Base-by-base conservation (phyloP, 2,797 vertebrate species). In the Ptychobarbus kaznakovi region DNA sequence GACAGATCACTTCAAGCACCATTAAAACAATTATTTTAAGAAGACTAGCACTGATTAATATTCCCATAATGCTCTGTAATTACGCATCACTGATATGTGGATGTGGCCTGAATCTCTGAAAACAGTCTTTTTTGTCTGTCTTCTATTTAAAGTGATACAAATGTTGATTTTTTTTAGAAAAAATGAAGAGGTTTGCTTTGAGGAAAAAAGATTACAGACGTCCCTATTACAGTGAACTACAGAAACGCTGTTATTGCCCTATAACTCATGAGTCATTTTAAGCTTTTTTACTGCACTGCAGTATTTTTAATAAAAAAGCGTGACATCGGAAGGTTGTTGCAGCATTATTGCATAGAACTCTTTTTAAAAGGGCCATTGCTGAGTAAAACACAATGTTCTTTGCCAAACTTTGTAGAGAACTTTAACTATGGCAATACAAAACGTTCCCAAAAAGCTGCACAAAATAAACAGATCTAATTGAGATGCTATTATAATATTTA, bases 21-120 rank as follows among this genome's bases (percentile, higher is more conserved):
- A 84, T 84, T 84, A 84, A 79, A 84, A 70, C 61, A 79, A 68
- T 82, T 77, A 88, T 74, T 63, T 56, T 61, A 83, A 87, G 79
- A 81, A 88, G 84, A 88, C 84, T n/a, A 76, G 65, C 49, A 4
- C 63, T 84, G 83, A 84, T 84, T 84, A 79, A 79, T 84, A 84
- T 84, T 79, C 65, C 75, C 82, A 86, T 46, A 70, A 84, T 70
- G 65, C 65, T 70, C 75, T 61, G 75, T 56, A 84, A 79, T 84
- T 84, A 78, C 32, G 6, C 65, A 84, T 70, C 40, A 58, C 65
- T 84, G 83, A 84, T 84, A 79, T 78, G 75, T 73, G 81, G 79
- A 88, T 20, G 80, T 66, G 81, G 63, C 63, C 28, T 8, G 28
- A 75, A 61, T 80, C 81, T 61, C 28, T 77, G 13, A 53, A 58